Conservation (phyloP, 2,888 invertebrate species). For the Dione juno region DNA sequence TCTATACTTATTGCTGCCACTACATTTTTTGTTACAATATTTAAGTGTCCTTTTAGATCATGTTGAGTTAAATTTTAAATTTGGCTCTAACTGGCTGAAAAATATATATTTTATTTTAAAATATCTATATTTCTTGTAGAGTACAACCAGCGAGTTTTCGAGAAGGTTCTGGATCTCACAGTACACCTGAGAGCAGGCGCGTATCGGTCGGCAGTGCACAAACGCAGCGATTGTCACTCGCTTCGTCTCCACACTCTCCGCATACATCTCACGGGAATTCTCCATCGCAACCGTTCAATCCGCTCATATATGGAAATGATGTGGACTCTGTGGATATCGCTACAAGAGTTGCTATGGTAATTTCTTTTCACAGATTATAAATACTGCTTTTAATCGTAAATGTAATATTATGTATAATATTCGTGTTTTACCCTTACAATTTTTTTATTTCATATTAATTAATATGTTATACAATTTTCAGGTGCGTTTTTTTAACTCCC, state of each 20-base stretch:
- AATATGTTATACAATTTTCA: slow-evolving; percentile 56
- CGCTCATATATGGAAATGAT: slow-evolving; percentile 96
- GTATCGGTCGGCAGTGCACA: slow-evolving; percentile 63
- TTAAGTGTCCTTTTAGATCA: not conserved
- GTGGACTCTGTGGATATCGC: slow-evolving; percentile 99
- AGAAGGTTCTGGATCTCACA: slow-evolving; percentile 61
- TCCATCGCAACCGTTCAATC: slow-evolving; percentile 87
- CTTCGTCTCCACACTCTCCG: slow-evolving; percentile 58
- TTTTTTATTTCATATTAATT: not conserved
- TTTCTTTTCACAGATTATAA: not conserved
- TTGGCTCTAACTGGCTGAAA: not conserved
- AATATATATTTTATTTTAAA: not conserved
- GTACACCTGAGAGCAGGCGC: slow-evolving; percentile 73
- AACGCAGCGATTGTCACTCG: slow-evolving; percentile 49
- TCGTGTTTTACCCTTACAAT: too few species aligned
- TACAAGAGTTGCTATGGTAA: slow-evolving; percentile 97
- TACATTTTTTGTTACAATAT: too few species aligned
- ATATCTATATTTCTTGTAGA: too few species aligned
- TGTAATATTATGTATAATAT: too few species aligned
- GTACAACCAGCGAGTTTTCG: slow-evolving; percentile 64
- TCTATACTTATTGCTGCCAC: too few species aligned
- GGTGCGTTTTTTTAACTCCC: slow-evolving; percentile 98
- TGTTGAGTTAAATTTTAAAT: not conserved
- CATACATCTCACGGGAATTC: slow-evolving; percentile 50
- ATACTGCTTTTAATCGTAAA: too few species aligned